These are phyloP conservation scores for Paguma larvata DNA, from an alignment of 2,797 vertebrate genomes.

Conservation along the genomic window DNA sequence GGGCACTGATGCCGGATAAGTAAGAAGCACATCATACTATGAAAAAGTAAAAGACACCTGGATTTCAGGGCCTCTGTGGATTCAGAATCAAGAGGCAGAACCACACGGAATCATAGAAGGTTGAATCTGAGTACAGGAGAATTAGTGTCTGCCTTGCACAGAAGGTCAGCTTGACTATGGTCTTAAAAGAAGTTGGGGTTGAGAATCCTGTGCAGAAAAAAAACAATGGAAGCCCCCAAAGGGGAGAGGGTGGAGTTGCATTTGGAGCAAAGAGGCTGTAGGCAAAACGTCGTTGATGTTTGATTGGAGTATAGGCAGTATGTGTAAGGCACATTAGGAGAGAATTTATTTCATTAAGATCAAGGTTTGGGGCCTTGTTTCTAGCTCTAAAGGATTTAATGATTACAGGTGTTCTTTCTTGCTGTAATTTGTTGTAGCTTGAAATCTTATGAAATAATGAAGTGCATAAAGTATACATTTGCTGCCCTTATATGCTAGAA, in stretches of 20 bases:
- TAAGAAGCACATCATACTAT: background rate
- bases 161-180: background rate
- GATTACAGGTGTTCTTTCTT: background rate
- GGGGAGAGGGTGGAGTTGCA: background rate
- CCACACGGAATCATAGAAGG: background rate
- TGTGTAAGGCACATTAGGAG: background rate
- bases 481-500: background rate
- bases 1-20: background rate
- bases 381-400: background rate
- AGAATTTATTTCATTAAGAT: background rate
- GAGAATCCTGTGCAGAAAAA: background rate
- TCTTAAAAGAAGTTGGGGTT: background rate
- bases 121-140: background rate
- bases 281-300: background rate
- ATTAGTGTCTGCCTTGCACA: background rate
- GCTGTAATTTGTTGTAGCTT: background rate
- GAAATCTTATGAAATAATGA: conserved; percentile 37
- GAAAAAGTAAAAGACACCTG: background rate
- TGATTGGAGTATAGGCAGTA: background rate
- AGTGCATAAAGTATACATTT: background rate
- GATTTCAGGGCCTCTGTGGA: background rate
- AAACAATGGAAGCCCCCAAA: background rate
- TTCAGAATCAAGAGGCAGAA: background rate
- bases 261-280: background rate
- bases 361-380: background rate